Evolutionary conservation across 2,888 invertebrate genomes (phyloP).

Genomic region (Lamellibrachia columna): DNA sequence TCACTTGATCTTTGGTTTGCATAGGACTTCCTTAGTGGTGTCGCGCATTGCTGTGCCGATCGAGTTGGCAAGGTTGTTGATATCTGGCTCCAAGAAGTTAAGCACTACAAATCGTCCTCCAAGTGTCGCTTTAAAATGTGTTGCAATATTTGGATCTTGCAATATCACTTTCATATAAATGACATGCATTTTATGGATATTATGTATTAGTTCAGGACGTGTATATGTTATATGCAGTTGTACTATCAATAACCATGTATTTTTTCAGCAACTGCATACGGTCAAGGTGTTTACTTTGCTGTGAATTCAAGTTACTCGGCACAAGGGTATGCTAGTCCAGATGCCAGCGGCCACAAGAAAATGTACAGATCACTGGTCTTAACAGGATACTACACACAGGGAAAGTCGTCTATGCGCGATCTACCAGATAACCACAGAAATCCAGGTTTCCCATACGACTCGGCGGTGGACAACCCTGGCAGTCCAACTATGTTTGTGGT

Average conservation of each 20-base stretch:
- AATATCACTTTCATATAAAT: too few species aligned
- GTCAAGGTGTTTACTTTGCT: conserved; percentile 28
- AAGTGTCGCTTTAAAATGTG: too few species aligned
- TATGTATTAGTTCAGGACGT: neutral
- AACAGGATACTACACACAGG: neutral
- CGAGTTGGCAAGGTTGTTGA: too few species aligned
- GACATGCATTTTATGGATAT: too few species aligned
- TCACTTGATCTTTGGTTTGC: too few species aligned
- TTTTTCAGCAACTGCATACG: conserved; percentile 13
- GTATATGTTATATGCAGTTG: neutral
- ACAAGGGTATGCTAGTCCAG: neutral
- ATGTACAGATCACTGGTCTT: neutral
- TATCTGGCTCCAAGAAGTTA: too few species aligned
- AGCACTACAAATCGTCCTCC: too few species aligned
- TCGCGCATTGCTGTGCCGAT: too few species aligned
- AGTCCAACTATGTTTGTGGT: neutral
- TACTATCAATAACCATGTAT: neutral
- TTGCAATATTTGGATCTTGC: too few species aligned
- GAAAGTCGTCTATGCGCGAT: neutral
- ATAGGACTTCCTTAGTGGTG: too few species aligned
- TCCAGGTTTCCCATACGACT: neutral
- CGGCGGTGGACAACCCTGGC: neutral
- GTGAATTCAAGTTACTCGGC: neutral
- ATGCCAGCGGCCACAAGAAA: neutral
- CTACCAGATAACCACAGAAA: neutral